phyloP scores from a whole-genome alignment of 2,797 vertebrate species.

The Trichosurus vulpecula region DNA sequence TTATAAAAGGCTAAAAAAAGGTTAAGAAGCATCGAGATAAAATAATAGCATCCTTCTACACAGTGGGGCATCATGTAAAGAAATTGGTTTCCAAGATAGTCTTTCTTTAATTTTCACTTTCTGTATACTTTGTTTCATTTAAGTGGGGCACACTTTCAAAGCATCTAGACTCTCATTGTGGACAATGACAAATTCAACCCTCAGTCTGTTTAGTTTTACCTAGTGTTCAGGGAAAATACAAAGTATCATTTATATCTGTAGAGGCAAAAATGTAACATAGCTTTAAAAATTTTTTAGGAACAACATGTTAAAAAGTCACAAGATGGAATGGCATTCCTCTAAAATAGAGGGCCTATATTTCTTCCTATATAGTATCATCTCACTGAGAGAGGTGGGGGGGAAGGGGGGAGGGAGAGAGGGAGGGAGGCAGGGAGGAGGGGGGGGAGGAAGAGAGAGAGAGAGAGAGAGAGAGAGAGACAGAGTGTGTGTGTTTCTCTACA shows the following conservation, averaged over 20 bases:
- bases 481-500: conserved; percentile 13
- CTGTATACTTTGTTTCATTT: conserved; percentile 42
- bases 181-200: conserved; percentile 16
- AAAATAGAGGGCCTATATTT: neutral
- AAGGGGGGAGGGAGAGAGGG: too few relatives aligned
- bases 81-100: neutral
- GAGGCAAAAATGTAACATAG: conserved; percentile 30
- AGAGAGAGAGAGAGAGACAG: too few relatives aligned
- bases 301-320: neutral
- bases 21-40: neutral
- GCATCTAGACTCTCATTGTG: conserved; percentile 28
- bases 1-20: neutral
- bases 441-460: too few relatives aligned
- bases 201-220: conserved; percentile 40
- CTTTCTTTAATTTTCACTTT: neutral
- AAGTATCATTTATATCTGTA: conserved; percentile 28
- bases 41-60: conserved; percentile 31
- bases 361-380: neutral
- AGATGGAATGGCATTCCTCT: neutral
- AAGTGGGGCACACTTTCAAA: conserved; percentile 37
- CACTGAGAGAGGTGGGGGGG: neutral
- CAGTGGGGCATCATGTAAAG: neutral
- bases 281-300: conserved; percentile 45
- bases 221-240: conserved; percentile 22
- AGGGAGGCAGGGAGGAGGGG: too few relatives aligned